phyloP scores from a whole-genome alignment of 2,113 vertebrate genomes.

The Corvus cornix region DNA sequence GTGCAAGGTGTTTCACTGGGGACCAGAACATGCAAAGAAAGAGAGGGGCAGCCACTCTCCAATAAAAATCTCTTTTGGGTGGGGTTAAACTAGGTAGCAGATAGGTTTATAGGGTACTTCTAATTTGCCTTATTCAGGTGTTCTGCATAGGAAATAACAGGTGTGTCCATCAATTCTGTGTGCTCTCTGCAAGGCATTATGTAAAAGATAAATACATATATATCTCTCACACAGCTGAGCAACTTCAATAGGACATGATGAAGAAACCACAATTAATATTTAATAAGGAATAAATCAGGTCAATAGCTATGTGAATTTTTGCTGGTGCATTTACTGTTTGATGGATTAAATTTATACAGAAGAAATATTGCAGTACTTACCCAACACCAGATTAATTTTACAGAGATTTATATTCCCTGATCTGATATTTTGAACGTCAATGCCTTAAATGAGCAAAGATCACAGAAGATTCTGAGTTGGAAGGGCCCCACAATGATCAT shows the following conservation, averaged over 20 bases:
- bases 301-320: not conserved
- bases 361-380: not conserved
- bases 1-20: not conserved
- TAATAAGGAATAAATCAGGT: slow-evolving; percentile 17
- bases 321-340: not conserved
- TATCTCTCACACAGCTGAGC: not conserved
- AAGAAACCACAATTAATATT: slow-evolving; percentile 27
- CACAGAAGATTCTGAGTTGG: not conserved
- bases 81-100: not conserved
- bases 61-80: not conserved
- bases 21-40: not conserved
- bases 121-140: not conserved
- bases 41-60: not conserved
- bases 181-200: not conserved
- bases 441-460: not conserved
- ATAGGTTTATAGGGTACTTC: not conserved
- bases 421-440: not conserved
- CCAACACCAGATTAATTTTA: not conserved
- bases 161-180: not conserved
- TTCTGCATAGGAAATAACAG: not conserved
- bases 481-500: not conserved
- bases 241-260: not conserved
- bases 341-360: not conserved
- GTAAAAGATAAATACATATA: not conserved
- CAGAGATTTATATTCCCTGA: not conserved